Base-by-base conservation (phyloP, 2,888 invertebrate genomes). In the Miltochrista miniata region DNA sequence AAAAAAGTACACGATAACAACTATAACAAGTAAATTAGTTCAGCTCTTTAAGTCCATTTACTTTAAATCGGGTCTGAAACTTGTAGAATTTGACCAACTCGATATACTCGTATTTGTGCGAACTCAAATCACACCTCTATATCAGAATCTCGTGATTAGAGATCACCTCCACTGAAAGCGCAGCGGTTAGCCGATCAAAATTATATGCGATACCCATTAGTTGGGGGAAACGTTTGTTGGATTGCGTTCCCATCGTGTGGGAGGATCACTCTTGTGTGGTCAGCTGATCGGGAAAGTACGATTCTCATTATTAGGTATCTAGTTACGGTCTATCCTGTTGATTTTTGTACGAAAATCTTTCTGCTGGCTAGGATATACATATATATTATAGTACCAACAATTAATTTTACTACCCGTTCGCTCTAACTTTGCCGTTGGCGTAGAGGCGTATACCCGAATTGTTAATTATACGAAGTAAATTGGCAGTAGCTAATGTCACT, bases 91-190 rank as follows among this genome's bases (percentile, higher is more conserved):
- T 24, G 18, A 24, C 18, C 18, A 24, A 2, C 2, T 5, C 18
- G 18, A 24, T 24, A 24, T 24, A 24, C n/a, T n/a, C n/a, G n/a
- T n/a, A n/a, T n/a, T 24, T 4, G 18, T 2, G 3, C 18, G 18
- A 24, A 24, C 18, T 2, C 18, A 8, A 30, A n/a, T n/a, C 40
- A 34, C 52, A 62, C 15, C 67, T 55, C 69, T 67, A 66, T 30
- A 35, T 30, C n/a, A n/a, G n/a, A n/a, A n/a, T 41, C 68, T 58
- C 59, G 61, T 70, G 74, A 78, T 79, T 76, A 79, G 68, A 63
- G 62, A 59, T 64, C 59, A 44, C 48, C 51, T 64, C 50, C 54
- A 30, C 44, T 37, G 61, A 53, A 54, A 59, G 47, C 35, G 38
- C 55, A 61, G 65, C 54, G 58, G 56, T 61, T 61, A 60, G 44